A percentile compares a stretch with the other conserved stretches of the same genome.
These are phyloP conservation scores for Sebastes oblongus DNA, from an alignment of 2,797 vertebrate species.

Conservation along the genomic window DNA sequence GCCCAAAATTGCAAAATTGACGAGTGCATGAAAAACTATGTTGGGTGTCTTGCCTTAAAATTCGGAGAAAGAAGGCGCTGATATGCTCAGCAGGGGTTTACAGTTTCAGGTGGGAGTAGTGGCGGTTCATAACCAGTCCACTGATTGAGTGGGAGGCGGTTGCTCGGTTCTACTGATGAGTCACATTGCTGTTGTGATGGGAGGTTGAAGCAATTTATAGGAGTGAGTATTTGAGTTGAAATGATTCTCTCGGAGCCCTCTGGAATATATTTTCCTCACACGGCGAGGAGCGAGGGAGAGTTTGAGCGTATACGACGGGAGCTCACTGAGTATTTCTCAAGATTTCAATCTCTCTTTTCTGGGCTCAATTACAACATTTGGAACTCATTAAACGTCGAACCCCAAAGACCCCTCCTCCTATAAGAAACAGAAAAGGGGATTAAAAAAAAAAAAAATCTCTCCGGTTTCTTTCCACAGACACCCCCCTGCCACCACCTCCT, in stretches of 20 bases:
- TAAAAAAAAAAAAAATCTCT: constrained; percentile 72
- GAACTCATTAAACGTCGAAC: constrained; percentile 83
- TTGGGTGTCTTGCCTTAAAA: not conserved
- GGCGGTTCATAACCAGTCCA: constrained; percentile 1
- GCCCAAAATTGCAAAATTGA: no score
- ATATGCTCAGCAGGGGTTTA: constrained; percentile 24
- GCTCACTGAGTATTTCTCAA: constrained; percentile 77
- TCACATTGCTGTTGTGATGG: constrained; percentile 41
- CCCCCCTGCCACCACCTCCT: constrained; percentile 82
- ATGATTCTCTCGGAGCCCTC: constrained; percentile 33
- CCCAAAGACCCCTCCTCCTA: constrained; percentile 74
- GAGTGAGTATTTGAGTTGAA: constrained; percentile 30
- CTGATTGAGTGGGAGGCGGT: constrained; percentile 41
- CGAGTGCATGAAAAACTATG: no score
- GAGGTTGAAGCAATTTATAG: constrained; percentile 30
- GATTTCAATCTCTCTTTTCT: constrained; percentile 75
- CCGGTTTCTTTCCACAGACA: constrained; percentile 82
- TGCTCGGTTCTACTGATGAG: constrained; percentile 33
- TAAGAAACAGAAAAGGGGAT: constrained; percentile 79
- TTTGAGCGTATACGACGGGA: constrained; percentile 52
- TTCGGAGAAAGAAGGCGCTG: constrained; percentile 1
- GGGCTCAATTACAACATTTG: constrained; percentile 85
- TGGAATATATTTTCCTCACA: constrained; percentile 59
- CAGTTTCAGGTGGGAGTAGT: constrained; percentile 36
- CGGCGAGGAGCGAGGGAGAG: constrained; percentile 28